A percentile compares a stretch with the other conserved stretches of the same genome.
These are phyloP conservation scores for Crossaster papposus DNA, from an alignment of 53 echinoderm and acorn worm genomes.

Conservation along the genomic window DNA sequence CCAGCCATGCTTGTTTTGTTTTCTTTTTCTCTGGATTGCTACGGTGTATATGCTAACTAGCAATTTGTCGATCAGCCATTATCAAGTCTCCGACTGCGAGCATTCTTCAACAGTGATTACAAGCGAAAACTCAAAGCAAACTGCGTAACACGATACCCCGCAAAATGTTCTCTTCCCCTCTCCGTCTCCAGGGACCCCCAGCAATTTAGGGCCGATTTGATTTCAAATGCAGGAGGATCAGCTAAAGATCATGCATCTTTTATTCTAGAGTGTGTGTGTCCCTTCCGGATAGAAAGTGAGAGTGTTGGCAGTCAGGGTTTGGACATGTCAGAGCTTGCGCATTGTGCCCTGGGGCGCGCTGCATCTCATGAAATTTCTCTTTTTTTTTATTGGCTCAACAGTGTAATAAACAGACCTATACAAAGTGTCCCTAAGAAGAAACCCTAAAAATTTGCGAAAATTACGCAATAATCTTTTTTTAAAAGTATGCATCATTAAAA, in stretches of 20 bases:
- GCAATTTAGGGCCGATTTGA: constrained; percentile 64
- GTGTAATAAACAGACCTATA: background rate
- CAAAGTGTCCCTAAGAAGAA: no score
- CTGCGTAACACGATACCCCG: constrained; percentile 35
- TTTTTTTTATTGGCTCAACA: background rate
- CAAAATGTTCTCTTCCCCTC: constrained; percentile 48
- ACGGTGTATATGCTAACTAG: constrained; percentile 36
- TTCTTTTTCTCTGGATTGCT: background rate
- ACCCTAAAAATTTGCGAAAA: no score
- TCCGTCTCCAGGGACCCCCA: constrained; percentile 35
- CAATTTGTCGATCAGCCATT: constrained; percentile 19
- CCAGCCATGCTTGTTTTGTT: background rate
- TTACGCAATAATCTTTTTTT: no score
- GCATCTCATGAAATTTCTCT: constrained; percentile 15
- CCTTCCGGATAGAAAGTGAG: constrained; percentile 55
- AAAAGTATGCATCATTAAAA: no score
- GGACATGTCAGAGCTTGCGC: constrained; percentile 36
- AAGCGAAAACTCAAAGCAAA: constrained; percentile 19
- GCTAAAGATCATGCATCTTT: constrained; percentile 54
- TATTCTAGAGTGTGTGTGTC: constrained; percentile 53
- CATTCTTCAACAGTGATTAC: constrained; percentile 19
- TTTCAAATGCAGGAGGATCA: constrained; percentile 55
- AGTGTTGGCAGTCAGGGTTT: constrained; percentile 36
- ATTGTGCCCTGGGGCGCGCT: constrained; percentile 20
- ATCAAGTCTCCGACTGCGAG: constrained; percentile 36